phyloP scores from a whole-genome alignment of 2,797 vertebrate genomes.

The Typhlichthys subterraneus region DNA sequence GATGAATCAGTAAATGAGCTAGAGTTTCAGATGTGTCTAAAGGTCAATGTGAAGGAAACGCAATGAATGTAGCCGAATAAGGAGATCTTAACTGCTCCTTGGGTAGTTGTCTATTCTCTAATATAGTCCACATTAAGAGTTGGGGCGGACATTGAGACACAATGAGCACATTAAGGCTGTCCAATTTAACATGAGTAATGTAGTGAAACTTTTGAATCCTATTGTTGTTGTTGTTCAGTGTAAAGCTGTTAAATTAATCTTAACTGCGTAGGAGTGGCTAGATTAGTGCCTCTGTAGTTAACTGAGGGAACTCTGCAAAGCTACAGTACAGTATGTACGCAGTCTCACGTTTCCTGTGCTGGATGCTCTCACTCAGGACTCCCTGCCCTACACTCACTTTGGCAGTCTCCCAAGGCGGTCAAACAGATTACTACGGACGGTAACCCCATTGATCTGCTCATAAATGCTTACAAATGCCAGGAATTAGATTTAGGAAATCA shows the following conservation, averaged over 20 bases:
- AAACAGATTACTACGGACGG: slow-evolving; percentile 64
- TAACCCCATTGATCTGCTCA: slow-evolving; percentile 68
- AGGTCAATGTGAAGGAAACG: slow-evolving; percentile 49
- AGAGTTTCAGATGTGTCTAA: slow-evolving; percentile 40
- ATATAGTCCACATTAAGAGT: slow-evolving; percentile 24
- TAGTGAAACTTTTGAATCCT: slow-evolving; percentile 4
- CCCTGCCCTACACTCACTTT: slow-evolving; percentile 29
- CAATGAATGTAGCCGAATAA: slow-evolving; percentile 33
- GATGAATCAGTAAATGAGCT: slow-evolving; percentile 43
- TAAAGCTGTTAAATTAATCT: slow-evolving; percentile 1
- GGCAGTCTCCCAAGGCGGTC: slow-evolving; percentile 62
- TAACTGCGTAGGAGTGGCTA: not conserved
- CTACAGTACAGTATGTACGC: not conserved
- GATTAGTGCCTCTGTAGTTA: not conserved
- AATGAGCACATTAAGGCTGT: not conserved
- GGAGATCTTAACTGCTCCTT: slow-evolving; percentile 28
- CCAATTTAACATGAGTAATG: slow-evolving; percentile 7
- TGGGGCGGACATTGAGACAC: not conserved
- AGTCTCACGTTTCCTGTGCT: slow-evolving; percentile 24
- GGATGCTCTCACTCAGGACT: slow-evolving; percentile 14
- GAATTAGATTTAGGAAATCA: slow-evolving; percentile 73
- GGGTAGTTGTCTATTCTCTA: slow-evolving; percentile 26
- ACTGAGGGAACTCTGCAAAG: slow-evolving; percentile 17
- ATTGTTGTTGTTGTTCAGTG: not conserved
- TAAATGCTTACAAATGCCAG: slow-evolving; percentile 71